Conservation (phyloP, 2,888 invertebrate genomes). For the Ophonus ardosiacus region DNA sequence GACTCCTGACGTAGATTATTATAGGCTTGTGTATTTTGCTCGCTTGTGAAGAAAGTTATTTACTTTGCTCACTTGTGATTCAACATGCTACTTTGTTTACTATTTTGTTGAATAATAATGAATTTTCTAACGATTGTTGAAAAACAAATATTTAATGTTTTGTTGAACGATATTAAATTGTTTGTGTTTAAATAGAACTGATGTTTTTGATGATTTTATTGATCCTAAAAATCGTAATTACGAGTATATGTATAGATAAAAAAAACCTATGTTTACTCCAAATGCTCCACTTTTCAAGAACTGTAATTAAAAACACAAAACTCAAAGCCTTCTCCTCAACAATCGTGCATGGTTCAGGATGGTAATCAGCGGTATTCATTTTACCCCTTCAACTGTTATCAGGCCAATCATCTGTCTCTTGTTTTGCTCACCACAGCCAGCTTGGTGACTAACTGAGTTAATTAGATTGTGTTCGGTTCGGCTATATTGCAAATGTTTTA, state of each 20-base stretch:
- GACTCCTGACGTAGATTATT: too few species aligned
- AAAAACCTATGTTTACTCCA: not conserved
- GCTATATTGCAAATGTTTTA: not conserved
- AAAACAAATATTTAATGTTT: not conserved
- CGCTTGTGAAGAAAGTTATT: too few species aligned
- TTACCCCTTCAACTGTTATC: conserved; percentile 13
- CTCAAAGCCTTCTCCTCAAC: not conserved
- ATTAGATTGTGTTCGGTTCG: not conserved
- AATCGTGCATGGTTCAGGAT: not conserved
- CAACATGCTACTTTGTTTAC: too few species aligned
- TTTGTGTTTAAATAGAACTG: not conserved
- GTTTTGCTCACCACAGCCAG: not conserved
- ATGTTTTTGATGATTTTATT: too few species aligned
- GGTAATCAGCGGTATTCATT: not conserved
- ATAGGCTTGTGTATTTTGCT: too few species aligned
- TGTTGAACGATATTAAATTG: not conserved
- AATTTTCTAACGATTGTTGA: too few species aligned
- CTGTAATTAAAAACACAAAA: not conserved
- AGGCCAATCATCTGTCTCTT: conserved; percentile 23
- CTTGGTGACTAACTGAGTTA: not conserved
- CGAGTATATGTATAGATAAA: too few species aligned
- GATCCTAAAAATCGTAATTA: not conserved
- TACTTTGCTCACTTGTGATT: too few species aligned
- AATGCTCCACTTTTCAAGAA: not conserved
- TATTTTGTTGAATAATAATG: too few species aligned